These are phyloP conservation scores for Vicugna pacos DNA, from an alignment of 2,113 vertebrate species.

Conservation along the genomic window DNA sequence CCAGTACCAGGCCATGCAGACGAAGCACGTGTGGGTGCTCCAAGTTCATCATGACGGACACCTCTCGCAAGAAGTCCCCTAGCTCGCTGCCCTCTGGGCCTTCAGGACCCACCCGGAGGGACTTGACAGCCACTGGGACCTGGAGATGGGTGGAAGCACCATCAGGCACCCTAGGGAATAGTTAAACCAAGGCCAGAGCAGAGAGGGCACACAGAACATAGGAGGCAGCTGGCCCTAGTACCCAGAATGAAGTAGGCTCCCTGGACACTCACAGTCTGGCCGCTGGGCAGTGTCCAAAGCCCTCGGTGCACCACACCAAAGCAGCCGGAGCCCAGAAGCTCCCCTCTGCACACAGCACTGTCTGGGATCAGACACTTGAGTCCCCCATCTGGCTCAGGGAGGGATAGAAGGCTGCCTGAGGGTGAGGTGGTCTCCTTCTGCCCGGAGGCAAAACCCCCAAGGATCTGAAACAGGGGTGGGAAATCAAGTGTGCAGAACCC, in stretches of 20 bases:
- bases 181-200: background rate
- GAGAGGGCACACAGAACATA: background rate
- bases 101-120: conserved; percentile 86
- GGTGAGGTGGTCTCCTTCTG: conserved; percentile 71
- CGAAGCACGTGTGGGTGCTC: conserved; percentile 93
- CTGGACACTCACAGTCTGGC: conserved; percentile 87
- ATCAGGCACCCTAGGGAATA: background rate
- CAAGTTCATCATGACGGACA: conserved; percentile 92
- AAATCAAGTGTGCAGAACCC: background rate
- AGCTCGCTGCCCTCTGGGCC: conserved; percentile 80
- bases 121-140: conserved; percentile 93
- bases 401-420: background rate
- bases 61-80: conserved; percentile 93
- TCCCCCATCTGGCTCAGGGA: conserved; percentile 82
- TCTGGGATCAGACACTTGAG: conserved; percentile 93
- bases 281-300: conserved; percentile 90
- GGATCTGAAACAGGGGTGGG: conserved; percentile 79
- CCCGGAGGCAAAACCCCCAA: conserved; percentile 79
- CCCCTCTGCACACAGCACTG: conserved; percentile 88
- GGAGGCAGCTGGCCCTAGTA: background rate
- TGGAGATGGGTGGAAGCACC: conserved; percentile 57
- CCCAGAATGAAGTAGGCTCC: background rate
- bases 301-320: conserved; percentile 93
- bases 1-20: conserved; percentile 93
- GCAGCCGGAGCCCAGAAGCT: conserved; percentile 92